Conservation (phyloP, 2,888 invertebrate genomes). For the Andrena haemorrhoa region DNA sequence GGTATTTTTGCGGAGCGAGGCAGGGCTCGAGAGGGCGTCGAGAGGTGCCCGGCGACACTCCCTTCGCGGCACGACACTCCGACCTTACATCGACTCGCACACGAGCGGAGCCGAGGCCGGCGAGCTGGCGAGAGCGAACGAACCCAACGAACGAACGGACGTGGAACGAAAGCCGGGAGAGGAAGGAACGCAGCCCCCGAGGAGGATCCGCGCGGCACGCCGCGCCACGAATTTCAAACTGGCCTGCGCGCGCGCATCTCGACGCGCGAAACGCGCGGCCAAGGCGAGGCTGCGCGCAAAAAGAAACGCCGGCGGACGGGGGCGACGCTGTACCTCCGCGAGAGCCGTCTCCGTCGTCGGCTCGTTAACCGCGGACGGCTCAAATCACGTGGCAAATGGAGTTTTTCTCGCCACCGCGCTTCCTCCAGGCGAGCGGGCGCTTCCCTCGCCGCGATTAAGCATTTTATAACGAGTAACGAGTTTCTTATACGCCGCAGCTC, state of each 20-base stretch:
- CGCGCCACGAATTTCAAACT: slow-evolving; percentile 82
- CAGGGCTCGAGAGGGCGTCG: slow-evolving; percentile 63
- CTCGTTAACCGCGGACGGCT: slow-evolving; percentile 2
- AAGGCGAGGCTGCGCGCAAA: slow-evolving; percentile 55
- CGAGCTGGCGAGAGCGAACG: slow-evolving; percentile 71
- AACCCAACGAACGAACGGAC: slow-evolving; percentile 73
- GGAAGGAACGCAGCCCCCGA: slow-evolving; percentile 68
- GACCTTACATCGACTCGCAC: slow-evolving; percentile 76
- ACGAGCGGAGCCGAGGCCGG: slow-evolving; percentile 76
- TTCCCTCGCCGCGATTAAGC: slow-evolving; percentile 1
- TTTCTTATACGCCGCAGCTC: not conserved
- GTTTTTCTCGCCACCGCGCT: slow-evolving; percentile 5
- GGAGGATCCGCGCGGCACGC: slow-evolving; percentile 65
- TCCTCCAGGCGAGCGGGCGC: not conserved
- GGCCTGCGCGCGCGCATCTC: slow-evolving; percentile 71
- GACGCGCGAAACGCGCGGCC: slow-evolving; percentile 39
- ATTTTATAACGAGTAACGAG: slow-evolving; percentile 1
- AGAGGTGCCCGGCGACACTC: slow-evolving; percentile 66
- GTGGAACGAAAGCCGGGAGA: slow-evolving; percentile 73
- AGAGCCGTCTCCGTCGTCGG: slow-evolving; percentile 5
- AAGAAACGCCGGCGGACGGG: slow-evolving; percentile 25
- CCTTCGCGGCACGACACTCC: slow-evolving; percentile 66
- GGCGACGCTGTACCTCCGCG: not conserved
- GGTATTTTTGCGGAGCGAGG: slow-evolving; percentile 19
- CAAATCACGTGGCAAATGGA: not conserved